Percentiles rank a stretch among this genome's conserved stretches.
phyloP scores from a whole-genome alignment of 64 coral and sea anemone species.

The Porites australiensis region DNA sequence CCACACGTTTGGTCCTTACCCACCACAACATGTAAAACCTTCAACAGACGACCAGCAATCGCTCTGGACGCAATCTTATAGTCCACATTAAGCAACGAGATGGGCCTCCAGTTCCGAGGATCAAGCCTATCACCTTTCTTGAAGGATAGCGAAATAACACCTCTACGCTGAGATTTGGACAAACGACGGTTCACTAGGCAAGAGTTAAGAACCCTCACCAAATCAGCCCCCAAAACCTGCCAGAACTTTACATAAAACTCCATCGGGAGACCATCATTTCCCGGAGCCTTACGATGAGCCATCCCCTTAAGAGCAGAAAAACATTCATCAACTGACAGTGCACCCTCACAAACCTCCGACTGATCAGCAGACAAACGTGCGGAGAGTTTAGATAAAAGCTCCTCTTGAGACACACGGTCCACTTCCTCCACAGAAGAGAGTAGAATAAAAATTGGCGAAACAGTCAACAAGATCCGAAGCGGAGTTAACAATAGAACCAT shows the following conservation, averaged over 20 bases:
- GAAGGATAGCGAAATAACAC: not conserved
- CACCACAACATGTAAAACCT: not conserved
- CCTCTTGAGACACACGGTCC: too few relatives aligned
- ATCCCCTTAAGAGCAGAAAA: not conserved
- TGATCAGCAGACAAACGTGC: not conserved
- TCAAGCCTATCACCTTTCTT: not conserved
- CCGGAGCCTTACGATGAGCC: not conserved
- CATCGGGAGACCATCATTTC: not conserved
- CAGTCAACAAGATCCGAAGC: not conserved
- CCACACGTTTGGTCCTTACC: constrained; percentile 34
- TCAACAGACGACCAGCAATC: not conserved
- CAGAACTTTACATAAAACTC: constrained; percentile 1
- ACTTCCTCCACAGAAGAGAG: not conserved
- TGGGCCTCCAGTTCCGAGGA: not conserved
- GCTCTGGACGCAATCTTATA: not conserved
- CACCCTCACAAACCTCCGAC: not conserved
- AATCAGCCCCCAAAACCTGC: not conserved
- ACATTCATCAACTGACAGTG: not conserved
- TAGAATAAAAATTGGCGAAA: not conserved
- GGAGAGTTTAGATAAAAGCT: not conserved
- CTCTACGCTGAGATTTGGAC: not conserved
- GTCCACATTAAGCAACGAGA: too few relatives aligned
- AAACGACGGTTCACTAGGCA: not conserved
- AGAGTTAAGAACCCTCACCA: not conserved
- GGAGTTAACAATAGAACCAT: not conserved